A percentile compares a stretch with the other conserved stretches of the same genome.
phyloP scores from a whole-genome alignment of 2,888 invertebrate genomes.

The Cremastinae sp. region DNA sequence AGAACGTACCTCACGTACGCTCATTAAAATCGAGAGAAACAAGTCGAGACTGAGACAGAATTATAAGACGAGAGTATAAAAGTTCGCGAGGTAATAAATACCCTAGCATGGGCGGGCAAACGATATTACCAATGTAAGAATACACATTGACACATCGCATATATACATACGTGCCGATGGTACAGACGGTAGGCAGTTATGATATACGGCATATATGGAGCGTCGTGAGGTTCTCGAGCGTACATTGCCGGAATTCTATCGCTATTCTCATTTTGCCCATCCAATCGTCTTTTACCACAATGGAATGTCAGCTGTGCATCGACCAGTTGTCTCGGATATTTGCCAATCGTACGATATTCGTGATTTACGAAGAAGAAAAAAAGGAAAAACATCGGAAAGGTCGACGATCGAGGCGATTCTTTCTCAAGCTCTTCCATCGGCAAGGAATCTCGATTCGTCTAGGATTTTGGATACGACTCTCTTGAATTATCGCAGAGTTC shows the following conservation, averaged over 20 bases:
- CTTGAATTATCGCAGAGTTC: conserved; percentile 33
- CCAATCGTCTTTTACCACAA: conserved; percentile 55
- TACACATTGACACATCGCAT: neutral
- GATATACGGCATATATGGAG: conserved; percentile 61
- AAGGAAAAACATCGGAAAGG: conserved; percentile 7
- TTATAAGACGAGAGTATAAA: conserved; percentile 39
- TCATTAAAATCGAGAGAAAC: conserved; percentile 15
- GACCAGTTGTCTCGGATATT: conserved; percentile 54
- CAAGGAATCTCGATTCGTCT: conserved; percentile 6
- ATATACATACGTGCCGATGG: conserved; percentile 14
- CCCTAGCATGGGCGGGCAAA: conserved; percentile 63
- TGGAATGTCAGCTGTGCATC: conserved; percentile 55
- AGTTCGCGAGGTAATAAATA: conserved; percentile 67
- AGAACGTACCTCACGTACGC: conserved; percentile 27
- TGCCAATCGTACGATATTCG: conserved; percentile 52
- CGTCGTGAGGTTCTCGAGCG: conserved; percentile 49
- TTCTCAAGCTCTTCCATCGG: neutral
- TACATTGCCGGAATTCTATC: conserved; percentile 55
- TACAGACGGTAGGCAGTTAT: conserved; percentile 57
- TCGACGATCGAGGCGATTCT: conserved; percentile 15
- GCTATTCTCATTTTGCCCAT: conserved; percentile 55
- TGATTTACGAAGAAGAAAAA: conserved; percentile 1
- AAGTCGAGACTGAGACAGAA: conserved; percentile 15
- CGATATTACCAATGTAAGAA: conserved; percentile 50
- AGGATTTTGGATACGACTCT: conserved; percentile 18